Percentiles rank a stretch among this genome's conserved stretches.
Evolutionary conservation across 2,888 invertebrate species (phyloP).

Genomic region (Chironomus tentans): DNA sequence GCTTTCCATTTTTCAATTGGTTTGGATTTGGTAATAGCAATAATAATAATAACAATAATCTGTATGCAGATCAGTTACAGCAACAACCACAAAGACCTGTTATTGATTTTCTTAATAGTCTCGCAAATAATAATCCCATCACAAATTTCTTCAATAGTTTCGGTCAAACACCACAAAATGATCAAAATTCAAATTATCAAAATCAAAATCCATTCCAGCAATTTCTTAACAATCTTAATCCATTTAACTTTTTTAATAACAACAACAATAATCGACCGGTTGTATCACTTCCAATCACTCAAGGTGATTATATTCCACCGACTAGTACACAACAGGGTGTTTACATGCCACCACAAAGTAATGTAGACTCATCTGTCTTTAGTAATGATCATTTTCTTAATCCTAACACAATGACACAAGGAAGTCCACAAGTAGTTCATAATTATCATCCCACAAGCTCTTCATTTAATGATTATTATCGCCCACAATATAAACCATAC

Average conservation of each 20-base stretch:
- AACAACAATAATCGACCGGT: conserved; percentile 11
- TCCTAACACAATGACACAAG: neutral
- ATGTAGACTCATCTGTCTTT: conserved; percentile 12
- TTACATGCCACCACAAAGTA: neutral
- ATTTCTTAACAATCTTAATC: conserved; percentile 17
- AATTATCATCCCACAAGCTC: neutral
- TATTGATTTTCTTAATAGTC: neutral
- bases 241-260: conserved; percentile 13
- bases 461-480: neutral
- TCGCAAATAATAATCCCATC: conserved; percentile 18
- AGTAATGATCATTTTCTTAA: conserved; percentile 19
- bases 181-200: neutral
- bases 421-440: neutral
- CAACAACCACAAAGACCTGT: conserved; percentile 17
- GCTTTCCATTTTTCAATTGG: conserved; percentile 15
- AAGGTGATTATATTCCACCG: conserved; percentile 12
- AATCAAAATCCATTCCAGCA: conserved; percentile 13
- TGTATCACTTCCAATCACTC: neutral
- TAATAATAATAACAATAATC: conserved; percentile 11
- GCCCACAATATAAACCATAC: neutral
- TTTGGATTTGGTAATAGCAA: conserved; percentile 2
- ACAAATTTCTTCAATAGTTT: conserved; percentile 9
- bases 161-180: neutral
- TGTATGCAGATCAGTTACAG: neutral
- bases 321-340: neutral